Evolutionary conservation across 2,888 invertebrate genomes (phyloP), one percentile per base, ranked within the genome.

Genomic region (Drosophila emarginata): DNA sequence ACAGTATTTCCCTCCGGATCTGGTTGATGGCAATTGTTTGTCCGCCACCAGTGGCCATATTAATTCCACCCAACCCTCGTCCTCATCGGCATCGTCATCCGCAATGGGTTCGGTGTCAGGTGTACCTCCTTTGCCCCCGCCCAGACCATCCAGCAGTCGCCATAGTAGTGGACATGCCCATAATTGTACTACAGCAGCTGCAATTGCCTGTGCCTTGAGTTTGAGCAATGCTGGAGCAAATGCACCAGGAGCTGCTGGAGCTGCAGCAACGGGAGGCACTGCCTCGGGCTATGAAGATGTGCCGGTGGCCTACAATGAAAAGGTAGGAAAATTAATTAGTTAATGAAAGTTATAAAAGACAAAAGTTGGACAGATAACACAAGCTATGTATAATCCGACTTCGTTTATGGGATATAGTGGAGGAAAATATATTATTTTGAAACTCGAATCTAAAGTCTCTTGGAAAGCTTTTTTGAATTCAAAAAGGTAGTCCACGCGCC

Each of bases 301-400:
- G 89, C 97, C 97, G 0, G 94, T 97, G 15, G 97, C 98, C 2
- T 98, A 98, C 92, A 98, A 98, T 90, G 98, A 98, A 89, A 97
- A 97, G 94, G 94, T 94, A 77, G 77, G 50, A 26, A 5, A 5
- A 26, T 26, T 1, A 1, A 26, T 5, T 6, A 26, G 6, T 6
- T 23, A 23, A 23, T 23, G 5, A 26, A 23, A 23, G 23, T 23
- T 23, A n/a, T 23, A 23, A 23, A 23, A 23, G 23, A 23, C 4
- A 23, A 23, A n/a, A n/a, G n/a, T n/a, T n/a, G n/a, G n/a, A n/a
- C n/a, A n/a, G n/a, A n/a, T n/a, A n/a, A n/a, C n/a, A n/a, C n/a
- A n/a, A n/a, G n/a, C n/a, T n/a, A n/a, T n/a, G n/a, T n/a, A n/a
- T n/a, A n/a, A n/a, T n/a, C n/a, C n/a, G n/a, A n/a, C n/a, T n/a